phyloP scores from a whole-genome alignment of 2,888 invertebrate species.

The Euplagia quadripunctaria region DNA sequence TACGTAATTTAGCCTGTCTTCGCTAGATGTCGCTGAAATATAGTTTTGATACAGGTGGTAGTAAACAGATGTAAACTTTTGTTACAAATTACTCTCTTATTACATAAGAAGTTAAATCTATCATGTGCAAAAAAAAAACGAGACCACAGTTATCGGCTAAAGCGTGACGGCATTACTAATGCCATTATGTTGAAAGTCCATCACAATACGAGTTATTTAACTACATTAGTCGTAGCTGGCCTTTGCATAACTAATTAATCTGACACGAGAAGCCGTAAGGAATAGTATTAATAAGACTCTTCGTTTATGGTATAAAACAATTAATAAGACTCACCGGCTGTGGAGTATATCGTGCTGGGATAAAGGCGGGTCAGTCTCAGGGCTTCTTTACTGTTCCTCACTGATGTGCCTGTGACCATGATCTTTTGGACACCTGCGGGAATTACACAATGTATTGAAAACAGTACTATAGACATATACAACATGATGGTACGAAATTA shows the following conservation, averaged over 20 bases:
- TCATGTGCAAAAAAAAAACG: background rate
- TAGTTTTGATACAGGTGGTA: background rate
- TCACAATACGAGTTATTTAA: background rate
- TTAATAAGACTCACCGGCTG: conserved; percentile 89
- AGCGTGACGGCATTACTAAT: background rate
- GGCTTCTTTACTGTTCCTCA: conserved; percentile 96
- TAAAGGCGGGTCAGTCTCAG: conserved; percentile 95
- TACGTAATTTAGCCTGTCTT: too few relatives aligned
- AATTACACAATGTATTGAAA: background rate
- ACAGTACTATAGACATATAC: background rate
- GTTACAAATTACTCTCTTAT: background rate
- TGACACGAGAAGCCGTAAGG: too few relatives aligned
- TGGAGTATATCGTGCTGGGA: conserved; percentile 96
- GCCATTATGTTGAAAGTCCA: background rate
- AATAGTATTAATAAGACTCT: too few relatives aligned
- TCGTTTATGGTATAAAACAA: too few relatives aligned
- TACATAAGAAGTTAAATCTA: background rate
- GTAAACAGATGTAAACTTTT: too few relatives aligned
- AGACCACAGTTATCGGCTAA: background rate
- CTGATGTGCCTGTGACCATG: conserved; percentile 97
- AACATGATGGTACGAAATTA: too few relatives aligned
- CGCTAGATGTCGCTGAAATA: background rate
- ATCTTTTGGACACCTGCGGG: conserved; percentile 96
- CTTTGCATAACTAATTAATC: too few relatives aligned
- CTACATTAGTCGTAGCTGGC: too few relatives aligned